Conservation (phyloP, 2,113 vertebrate genomes). For the Mystacornis crossleyi region DNA sequence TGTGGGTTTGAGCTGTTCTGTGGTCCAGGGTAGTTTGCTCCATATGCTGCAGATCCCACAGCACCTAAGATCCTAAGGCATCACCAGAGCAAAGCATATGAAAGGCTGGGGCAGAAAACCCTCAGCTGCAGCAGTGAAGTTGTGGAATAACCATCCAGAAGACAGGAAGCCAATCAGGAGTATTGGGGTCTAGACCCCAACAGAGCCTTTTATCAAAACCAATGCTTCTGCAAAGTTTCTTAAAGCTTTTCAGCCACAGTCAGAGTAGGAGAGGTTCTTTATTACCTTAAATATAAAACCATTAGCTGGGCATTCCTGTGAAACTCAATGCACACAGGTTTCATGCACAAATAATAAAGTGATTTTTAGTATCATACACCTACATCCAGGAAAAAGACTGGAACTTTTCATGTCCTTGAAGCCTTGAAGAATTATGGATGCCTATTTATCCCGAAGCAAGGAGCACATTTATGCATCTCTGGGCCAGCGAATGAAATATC, state of each 20-base stretch:
- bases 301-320: background rate
- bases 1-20: background rate
- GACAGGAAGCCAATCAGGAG: background rate
- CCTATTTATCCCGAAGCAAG: background rate
- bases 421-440: background rate
- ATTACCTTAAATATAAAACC: background rate
- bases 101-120: background rate
- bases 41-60: rapidly evolving
- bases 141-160: background rate
- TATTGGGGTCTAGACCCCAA: background rate
- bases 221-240: background rate
- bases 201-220: background rate
- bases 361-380: background rate
- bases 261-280: background rate
- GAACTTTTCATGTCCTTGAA: background rate
- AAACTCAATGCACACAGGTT: background rate
- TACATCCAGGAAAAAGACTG: background rate
- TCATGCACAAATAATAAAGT: background rate
- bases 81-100: background rate
- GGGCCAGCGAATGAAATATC: background rate
- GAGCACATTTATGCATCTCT: background rate
- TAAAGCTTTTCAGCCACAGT: background rate
- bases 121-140: background rate
- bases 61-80: too few species aligned
- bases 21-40: background rate